Percentiles rank a stretch among this genome's conserved stretches.
Evolutionary conservation across 2,888 invertebrate genomes (phyloP).

Genomic region (Pasiphila rectangulata): DNA sequence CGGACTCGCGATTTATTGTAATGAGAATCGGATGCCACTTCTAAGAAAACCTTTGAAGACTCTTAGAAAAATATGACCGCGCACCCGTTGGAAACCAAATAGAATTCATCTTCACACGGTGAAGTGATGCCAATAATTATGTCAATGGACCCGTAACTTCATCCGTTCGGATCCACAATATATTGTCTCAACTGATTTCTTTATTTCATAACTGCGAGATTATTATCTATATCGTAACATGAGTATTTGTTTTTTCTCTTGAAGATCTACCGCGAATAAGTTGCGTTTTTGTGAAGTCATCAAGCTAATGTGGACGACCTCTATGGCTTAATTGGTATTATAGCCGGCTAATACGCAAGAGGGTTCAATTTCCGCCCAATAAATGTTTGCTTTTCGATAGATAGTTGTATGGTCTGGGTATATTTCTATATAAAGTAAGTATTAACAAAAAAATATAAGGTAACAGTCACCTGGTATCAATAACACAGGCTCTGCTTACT

Average conservation of each 20-base stretch:
- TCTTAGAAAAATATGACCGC: constrained; percentile 65
- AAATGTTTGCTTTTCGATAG: too few relatives aligned
- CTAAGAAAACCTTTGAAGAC: constrained; percentile 67
- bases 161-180: constrained; percentile 2
- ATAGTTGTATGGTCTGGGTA: too few relatives aligned
- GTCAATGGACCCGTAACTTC: constrained; percentile 10
- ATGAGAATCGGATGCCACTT: constrained; percentile 70
- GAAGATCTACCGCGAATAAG: neutral
- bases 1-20: constrained; percentile 74
- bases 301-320: constrained; percentile 23
- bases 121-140: constrained; percentile 16
- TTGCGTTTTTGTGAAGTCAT: constrained; percentile 14
- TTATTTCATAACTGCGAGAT: neutral
- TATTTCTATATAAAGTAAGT: too few relatives aligned
- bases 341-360: too few relatives aligned
- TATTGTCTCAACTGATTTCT: neutral
- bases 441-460: too few relatives aligned
- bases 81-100: constrained; percentile 37
- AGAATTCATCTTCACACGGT: constrained; percentile 43
- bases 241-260: too few relatives aligned
- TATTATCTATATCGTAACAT: neutral
- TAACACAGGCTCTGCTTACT: too few relatives aligned
- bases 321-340: too few relatives aligned
- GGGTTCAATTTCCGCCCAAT: too few relatives aligned
- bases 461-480: too few relatives aligned